phyloP scores from a whole-genome alignment of 1,140 invertebrate genomes.

The Bombus turneri region DNA sequence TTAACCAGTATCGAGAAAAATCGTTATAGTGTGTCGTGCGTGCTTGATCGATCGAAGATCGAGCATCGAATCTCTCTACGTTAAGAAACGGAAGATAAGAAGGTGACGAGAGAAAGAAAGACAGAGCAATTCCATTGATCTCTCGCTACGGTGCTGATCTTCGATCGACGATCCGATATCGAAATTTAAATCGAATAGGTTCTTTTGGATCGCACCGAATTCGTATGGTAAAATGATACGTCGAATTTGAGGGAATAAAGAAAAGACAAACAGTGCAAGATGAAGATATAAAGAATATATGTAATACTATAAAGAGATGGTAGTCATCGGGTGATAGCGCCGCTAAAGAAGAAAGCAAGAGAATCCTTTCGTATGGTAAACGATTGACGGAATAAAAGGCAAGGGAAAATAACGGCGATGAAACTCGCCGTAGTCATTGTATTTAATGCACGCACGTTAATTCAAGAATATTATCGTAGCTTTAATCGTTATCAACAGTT shows the following conservation, averaged over 20 bases:
- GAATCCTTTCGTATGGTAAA: constrained; percentile 71
- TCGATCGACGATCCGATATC: background rate
- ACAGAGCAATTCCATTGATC: background rate
- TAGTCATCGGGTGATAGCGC: background rate
- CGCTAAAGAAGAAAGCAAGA: constrained; percentile 26
- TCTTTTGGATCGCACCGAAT: background rate
- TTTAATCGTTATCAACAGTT: constrained; percentile 81
- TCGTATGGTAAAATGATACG: background rate
- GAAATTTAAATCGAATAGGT: background rate
- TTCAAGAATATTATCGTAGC: constrained; percentile 80
- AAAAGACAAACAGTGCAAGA: background rate
- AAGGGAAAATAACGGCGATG: constrained; percentile 9
- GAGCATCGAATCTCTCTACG: background rate
- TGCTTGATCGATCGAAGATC: constrained; percentile 22
- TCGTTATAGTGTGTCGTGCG: background rate
- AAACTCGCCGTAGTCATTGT: constrained; percentile 68
- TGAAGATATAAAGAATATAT: background rate
- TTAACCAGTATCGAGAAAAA: background rate
- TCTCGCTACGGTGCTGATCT: background rate
- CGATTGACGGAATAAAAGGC: background rate
- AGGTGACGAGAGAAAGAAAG: background rate
- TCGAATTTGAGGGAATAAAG: constrained; percentile 4
- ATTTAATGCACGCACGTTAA: constrained; percentile 79
- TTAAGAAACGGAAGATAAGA: no score
- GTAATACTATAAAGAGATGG: background rate